Evolutionary conservation across 1,140 invertebrate genomes (phyloP), one percentile per base, ranked within the genome.

Genomic region (Sipha flava): DNA sequence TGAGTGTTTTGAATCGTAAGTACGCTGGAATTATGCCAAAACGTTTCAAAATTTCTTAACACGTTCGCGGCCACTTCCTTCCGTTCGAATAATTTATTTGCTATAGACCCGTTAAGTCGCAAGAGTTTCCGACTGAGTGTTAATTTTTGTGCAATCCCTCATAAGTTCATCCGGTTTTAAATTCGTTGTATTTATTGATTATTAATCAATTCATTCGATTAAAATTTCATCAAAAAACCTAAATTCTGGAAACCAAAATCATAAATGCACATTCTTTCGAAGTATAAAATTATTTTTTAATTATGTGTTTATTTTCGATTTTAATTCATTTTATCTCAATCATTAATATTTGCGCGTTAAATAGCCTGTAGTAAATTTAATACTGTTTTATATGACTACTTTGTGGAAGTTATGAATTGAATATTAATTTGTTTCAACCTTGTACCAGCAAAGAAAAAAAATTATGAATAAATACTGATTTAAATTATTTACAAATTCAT

Each of bases 1-100:
- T 64, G 57, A 62, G 37, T 66, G n/a, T n/a, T n/a, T n/a, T n/a
- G 37, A 43, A 1, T 43, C 37, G 43, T 14, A 23, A 40, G 34
- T 16, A 21, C 21, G 7, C 40, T 73, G 49, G 72, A 18, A 23
- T 23, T n/a, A 12, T 14, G 31, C 49, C 49, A 77, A 43, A 59
- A 23, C 47, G 47, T 31, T 26, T 37, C 18, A 37, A 73, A 40
- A 77, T 59, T 77, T 59, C 73, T 59, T 18, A 26, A 18, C 73
- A 77, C 73, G 73, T 77, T 57, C 73, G 29, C 73, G 26, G 2
- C n/a, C 40, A 59, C 73, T 77, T 77, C 73, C 73, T 77, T 57
- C 73, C 73, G 73, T 18, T 54, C 6, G 0, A 3, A 3, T 29
- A 47, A 70, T 47, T 45, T 45, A 1, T 70, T 70, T 40, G 26